Evolutionary conservation across 1,140 invertebrate genomes (phyloP).

Genomic region (Berghia stephanieae): DNA sequence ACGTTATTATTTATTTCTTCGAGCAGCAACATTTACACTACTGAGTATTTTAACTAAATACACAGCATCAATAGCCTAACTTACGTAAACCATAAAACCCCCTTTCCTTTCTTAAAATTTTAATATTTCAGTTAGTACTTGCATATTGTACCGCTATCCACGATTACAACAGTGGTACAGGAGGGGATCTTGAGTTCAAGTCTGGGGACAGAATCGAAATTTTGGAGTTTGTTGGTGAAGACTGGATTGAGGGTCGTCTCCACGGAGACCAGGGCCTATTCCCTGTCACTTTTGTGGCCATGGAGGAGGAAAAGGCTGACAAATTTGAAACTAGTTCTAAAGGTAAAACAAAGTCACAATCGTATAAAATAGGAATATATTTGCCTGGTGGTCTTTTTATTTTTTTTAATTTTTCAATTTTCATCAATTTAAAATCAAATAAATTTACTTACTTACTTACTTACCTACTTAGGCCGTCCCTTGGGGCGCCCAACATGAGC

Average conservation of each 20-base stretch:
- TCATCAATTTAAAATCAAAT: not conserved
- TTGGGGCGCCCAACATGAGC: too few relatives aligned
- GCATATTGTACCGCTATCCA: slow-evolving; percentile 65
- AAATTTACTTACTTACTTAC: too few relatives aligned
- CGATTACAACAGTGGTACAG: slow-evolving; percentile 72
- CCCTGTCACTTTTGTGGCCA: slow-evolving; percentile 79
- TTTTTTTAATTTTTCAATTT: too few relatives aligned
- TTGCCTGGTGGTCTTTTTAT: not conserved
- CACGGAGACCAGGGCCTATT: slow-evolving; percentile 79
- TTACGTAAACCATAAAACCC: too few relatives aligned
- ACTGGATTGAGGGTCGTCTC: slow-evolving; percentile 84
- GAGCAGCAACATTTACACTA: too few relatives aligned
- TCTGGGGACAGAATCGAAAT: slow-evolving; percentile 78
- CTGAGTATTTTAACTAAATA: too few relatives aligned
- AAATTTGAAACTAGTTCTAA: not conserved
- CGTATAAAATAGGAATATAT: not conserved
- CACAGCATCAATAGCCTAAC: too few relatives aligned
- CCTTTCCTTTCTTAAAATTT: too few relatives aligned
- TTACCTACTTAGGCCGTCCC: too few relatives aligned
- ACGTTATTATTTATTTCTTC: too few relatives aligned
- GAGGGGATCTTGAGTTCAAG: slow-evolving; percentile 71
- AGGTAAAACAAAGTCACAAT: not conserved
- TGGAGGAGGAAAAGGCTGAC: slow-evolving; percentile 28
- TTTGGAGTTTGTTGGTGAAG: slow-evolving; percentile 76
- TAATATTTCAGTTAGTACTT: not conserved